These are phyloP conservation scores for Trichomycterus rosablanca DNA, from an alignment of 2,113 vertebrate species.

Conservation along the genomic window DNA sequence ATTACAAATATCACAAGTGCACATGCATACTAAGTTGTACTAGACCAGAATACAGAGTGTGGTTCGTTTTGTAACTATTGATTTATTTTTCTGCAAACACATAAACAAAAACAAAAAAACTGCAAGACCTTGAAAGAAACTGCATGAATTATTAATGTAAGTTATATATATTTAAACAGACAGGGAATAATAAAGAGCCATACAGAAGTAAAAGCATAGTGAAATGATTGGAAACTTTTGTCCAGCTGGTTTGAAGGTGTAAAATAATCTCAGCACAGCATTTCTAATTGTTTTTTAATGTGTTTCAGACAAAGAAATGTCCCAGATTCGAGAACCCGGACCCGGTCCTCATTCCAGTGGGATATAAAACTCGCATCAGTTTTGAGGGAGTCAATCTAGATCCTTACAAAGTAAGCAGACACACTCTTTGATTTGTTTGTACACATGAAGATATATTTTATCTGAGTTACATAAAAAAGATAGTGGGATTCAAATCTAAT, in stretches of 20 bases:
- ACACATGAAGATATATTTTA: no score
- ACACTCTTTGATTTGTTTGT: no score
- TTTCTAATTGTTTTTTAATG: slow-evolving; percentile 25
- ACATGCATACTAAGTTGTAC: background rate
- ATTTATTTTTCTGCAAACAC: no score
- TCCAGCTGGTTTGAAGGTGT: no score
- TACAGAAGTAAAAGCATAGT: no score
- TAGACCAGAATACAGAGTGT: background rate
- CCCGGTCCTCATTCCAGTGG: slow-evolving; percentile 82
- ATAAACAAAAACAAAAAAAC: no score
- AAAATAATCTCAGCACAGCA: background rate
- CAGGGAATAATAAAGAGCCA: background rate
- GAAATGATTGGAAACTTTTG: no score
- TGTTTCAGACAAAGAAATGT: slow-evolving; percentile 72
- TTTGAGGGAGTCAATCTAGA: slow-evolving; percentile 83
- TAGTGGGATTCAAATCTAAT: no score
- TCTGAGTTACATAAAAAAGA: no score
- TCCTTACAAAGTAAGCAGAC: slow-evolving; percentile 57
- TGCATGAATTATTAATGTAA: slow-evolving; percentile 4
- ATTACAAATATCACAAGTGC: background rate
- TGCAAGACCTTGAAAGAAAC: background rate
- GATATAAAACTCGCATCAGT: slow-evolving; percentile 68
- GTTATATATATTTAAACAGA: background rate
- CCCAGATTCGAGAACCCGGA: slow-evolving; percentile 83
- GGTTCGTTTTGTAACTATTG: background rate